Evolutionary conservation across 2,888 invertebrate species (phyloP), one percentile per base, ranked within the genome.

Genomic region (Hirtodrosophila confusa): DNA sequence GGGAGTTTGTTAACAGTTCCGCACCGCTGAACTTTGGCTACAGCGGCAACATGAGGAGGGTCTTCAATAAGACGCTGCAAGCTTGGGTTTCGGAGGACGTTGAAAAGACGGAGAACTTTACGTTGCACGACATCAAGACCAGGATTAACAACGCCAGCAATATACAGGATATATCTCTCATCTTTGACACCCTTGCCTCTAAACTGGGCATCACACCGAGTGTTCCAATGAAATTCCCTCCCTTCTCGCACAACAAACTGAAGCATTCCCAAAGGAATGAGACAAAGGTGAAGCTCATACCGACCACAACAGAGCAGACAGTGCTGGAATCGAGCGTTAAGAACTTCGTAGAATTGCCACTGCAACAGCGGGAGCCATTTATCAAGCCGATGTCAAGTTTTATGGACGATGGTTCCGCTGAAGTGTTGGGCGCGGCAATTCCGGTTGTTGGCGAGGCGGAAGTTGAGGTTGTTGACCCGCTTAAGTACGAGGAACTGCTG

Each of bases 131-230:
- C 10, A 86, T 90, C 37, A 89, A 90, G 50, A 88, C 88, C 0
- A 82, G 89, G 11, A 89, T 90, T 12, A 91, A 91, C 57, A 90
- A 91, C 87, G 92, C 93, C 62, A 90, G 89, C 33, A 90, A 90
- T 48, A 91, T 94, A 70, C 93, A 93, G 80, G 94, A 95, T 87
- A 93, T 95, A 60, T 94, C 95, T 0, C 92, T 94, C 35, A 93
- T 95, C 44, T 94, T 95, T 65, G 94, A 94, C 76, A 93, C 93
- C 50, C 92, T 94, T 66, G 93, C 94, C 3, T 93, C 94, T 45
- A 93, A 92, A 73, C 78, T 93, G 69, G 93, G 91, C 64, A 91
- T 91, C 51, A 90, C 90, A 10, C 88, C 91, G 10, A 91, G 86
- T 55, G 88, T 88, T 1, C 84, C 88, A 1, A 89, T 88, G 0